Evolutionary conservation across 2,888 invertebrate species (phyloP).

Genomic region (Campopleginae sp.): DNA sequence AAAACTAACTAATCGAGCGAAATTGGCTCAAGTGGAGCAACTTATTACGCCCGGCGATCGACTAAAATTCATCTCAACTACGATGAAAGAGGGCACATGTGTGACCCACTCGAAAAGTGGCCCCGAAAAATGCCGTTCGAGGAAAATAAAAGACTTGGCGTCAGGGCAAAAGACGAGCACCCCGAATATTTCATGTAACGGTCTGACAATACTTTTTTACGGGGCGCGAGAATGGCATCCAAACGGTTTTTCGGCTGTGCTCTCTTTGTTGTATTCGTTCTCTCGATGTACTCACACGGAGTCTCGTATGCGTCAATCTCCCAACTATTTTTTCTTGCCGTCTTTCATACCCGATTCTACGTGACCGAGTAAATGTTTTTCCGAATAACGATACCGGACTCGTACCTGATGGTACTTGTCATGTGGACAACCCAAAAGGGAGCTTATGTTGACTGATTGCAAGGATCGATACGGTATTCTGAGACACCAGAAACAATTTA

Average conservation of each 20-base stretch:
- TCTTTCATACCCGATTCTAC: slow-evolving; percentile 10
- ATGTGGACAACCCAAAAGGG: slow-evolving; percentile 8
- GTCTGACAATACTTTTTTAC: slow-evolving; percentile 51
- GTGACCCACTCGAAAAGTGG: slow-evolving; percentile 21
- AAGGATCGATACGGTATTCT: background rate
- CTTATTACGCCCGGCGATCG: background rate
- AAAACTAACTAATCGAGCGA: background rate
- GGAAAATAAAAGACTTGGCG: slow-evolving; percentile 51
- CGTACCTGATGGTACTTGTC: slow-evolving; percentile 18
- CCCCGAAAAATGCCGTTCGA: slow-evolving; percentile 35
- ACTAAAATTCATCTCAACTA: background rate
- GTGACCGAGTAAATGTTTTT: slow-evolving; percentile 46
- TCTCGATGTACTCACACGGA: slow-evolving; percentile 7
- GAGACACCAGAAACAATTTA: slow-evolving; percentile 8
- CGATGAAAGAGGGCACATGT: background rate
- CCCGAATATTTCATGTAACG: slow-evolving; percentile 61
- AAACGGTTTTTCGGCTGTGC: slow-evolving; percentile 46
- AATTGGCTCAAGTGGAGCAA: slow-evolving; percentile 1
- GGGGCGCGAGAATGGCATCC: slow-evolving; percentile 49
- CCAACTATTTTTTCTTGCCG: slow-evolving; percentile 23
- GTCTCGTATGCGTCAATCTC: background rate
- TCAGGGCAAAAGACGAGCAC: slow-evolving; percentile 54
- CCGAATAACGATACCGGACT: slow-evolving; percentile 7
- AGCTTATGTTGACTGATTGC: slow-evolving; percentile 23
- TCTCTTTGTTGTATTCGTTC: slow-evolving; percentile 48